phyloP scores from a whole-genome alignment of 1,140 invertebrate genomes.

The Eumeta japonica region DNA sequence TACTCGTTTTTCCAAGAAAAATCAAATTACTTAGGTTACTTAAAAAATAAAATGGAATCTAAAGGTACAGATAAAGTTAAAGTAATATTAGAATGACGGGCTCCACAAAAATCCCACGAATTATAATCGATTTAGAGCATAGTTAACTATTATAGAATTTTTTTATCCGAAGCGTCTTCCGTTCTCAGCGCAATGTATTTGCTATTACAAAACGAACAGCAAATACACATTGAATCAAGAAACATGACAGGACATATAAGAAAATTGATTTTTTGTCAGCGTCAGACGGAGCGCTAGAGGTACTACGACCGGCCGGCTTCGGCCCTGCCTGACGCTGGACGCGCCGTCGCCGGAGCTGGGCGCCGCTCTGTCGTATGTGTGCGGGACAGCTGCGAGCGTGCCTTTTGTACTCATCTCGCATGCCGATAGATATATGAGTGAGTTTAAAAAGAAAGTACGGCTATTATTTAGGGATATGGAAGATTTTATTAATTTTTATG shows the following conservation, averaged over 20 bases:
- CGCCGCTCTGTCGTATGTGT: conserved; percentile 17
- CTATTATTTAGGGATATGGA: conserved; percentile 35
- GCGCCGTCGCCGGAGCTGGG: conserved; percentile 19
- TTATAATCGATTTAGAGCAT: conserved; percentile 41
- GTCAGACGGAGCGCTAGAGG: conserved; percentile 18
- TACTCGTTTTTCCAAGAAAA: conserved; percentile 21
- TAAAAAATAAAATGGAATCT: conserved; percentile 19
- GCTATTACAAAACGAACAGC: conserved; percentile 14
- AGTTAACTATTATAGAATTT: conserved; percentile 42
- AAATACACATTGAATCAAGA: conserved; percentile 9
- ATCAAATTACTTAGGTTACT: conserved; percentile 29
- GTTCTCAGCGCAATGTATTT: conserved; percentile 20
- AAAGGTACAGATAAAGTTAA: conserved; percentile 32
- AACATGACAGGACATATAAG: conserved; percentile 16
- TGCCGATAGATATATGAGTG: conserved; percentile 43
- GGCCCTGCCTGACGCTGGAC: conserved; percentile 19
- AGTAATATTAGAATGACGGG: conserved; percentile 22
- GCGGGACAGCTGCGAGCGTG: conserved; percentile 16
- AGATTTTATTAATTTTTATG: conserved; percentile 32
- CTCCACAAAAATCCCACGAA: conserved; percentile 26
- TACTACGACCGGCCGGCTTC: conserved; percentile 31
- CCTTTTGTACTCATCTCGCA: conserved; percentile 36
- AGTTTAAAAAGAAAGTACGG: conserved; percentile 42
- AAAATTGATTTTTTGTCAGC: conserved; percentile 17
- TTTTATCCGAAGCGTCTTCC: conserved; percentile 30